These are phyloP conservation scores for Bathynomus jamesi DNA, from an alignment of 1,140 invertebrate species.

Conservation along the genomic window DNA sequence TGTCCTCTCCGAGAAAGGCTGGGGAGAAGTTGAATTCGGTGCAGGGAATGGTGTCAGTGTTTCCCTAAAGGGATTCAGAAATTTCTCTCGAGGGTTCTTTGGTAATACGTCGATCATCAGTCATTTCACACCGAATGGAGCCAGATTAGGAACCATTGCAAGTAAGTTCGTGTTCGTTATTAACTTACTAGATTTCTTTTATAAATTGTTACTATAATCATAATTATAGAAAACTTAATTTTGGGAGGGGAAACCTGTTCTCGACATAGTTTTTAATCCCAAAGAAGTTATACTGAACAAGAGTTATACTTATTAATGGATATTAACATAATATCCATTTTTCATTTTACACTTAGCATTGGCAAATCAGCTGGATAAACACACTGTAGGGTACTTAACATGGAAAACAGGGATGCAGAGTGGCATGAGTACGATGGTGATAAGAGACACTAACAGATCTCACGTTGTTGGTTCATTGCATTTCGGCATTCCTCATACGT, in stretches of 20 bases:
- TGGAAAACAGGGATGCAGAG: constrained; percentile 65
- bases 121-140: constrained; percentile 21
- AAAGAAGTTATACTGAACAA: too few relatives aligned
- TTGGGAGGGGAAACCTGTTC: too few relatives aligned
- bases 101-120: constrained; percentile 18
- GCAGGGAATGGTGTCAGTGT: constrained; percentile 28
- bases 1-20: constrained; percentile 68
- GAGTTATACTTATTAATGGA: background rate
- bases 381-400: constrained; percentile 76
- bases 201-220: too few relatives aligned
- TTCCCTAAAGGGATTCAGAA: constrained; percentile 25
- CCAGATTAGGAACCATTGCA: constrained; percentile 32
- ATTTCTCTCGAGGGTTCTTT: constrained; percentile 26
- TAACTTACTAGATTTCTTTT: too few relatives aligned
- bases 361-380: constrained; percentile 71
- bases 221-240: too few relatives aligned
- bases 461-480: constrained; percentile 60
- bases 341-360: too few relatives aligned
- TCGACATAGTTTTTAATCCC: too few relatives aligned
- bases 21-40: constrained; percentile 65
- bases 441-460: constrained; percentile 60
- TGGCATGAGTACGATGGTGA: constrained; percentile 67
- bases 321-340: too few relatives aligned
- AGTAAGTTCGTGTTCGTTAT: too few relatives aligned
- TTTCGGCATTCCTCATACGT: constrained; percentile 73